phyloP scores from a whole-genome alignment of 2,797 vertebrate genomes.

The Darevskia nairensis region DNA sequence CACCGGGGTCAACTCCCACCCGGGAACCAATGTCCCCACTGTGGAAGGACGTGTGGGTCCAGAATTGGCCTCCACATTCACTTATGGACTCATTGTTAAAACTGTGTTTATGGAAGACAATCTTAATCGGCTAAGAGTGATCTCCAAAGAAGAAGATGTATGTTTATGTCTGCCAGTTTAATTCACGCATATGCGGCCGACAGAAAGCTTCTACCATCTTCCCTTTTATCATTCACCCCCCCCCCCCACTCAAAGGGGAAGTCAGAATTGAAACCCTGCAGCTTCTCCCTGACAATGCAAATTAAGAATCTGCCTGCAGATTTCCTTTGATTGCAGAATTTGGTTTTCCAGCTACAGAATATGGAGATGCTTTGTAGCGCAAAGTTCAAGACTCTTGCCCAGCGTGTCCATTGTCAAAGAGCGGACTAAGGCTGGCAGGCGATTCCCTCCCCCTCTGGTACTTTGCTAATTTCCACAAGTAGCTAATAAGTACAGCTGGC shows the following conservation, averaged over 20 bases:
- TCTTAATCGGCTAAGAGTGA: too few species aligned
- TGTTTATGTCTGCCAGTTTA: too few species aligned
- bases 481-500: not conserved
- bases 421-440: not conserved
- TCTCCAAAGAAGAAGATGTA: too few species aligned
- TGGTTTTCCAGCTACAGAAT: not conserved
- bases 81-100: too few species aligned
- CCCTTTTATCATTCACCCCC: not conserved
- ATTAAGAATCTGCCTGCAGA: not conserved
- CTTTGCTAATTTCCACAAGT: not conserved
- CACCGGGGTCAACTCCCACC: too few species aligned
- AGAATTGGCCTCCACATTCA: too few species aligned
- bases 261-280: not conserved
- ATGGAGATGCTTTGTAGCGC: not conserved
- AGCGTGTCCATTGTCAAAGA: not conserved
- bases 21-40: too few species aligned
- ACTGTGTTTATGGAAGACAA: too few species aligned
- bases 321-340: not conserved
- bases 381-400: rapidly evolving
- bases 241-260: not conserved
- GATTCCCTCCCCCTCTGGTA: not conserved
- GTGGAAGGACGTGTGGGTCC: too few species aligned
- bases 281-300: too few species aligned
- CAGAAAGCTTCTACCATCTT: too few species aligned
- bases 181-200: too few species aligned